These are phyloP conservation scores for Boloria euphrosyne DNA, from an alignment of 2,888 invertebrate genomes.

Conservation along the genomic window DNA sequence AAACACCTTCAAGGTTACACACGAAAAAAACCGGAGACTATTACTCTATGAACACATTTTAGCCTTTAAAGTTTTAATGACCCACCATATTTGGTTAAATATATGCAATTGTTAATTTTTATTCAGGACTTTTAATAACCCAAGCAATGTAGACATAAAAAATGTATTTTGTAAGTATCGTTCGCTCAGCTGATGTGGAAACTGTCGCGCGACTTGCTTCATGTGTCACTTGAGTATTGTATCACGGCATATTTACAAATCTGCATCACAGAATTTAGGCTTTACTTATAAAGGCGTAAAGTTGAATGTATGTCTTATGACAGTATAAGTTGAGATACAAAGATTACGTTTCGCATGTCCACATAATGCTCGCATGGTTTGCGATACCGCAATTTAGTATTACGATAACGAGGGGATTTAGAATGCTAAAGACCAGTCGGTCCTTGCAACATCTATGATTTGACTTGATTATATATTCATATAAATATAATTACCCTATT, in stretches of 20 bases:
- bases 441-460: too few relatives aligned
- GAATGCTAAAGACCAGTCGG: not conserved
- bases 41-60: too few relatives aligned
- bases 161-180: constrained; percentile 18
- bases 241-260: not conserved
- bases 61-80: too few relatives aligned
- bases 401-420: constrained; percentile 6
- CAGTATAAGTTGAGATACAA: not conserved
- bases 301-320: not conserved
- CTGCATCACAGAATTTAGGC: not conserved
- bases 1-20: not conserved
- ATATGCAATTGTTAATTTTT: too few relatives aligned
- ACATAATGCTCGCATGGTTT: constrained; percentile 13
- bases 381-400: constrained; percentile 5
- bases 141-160: not conserved
- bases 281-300: not conserved
- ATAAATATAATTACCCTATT: too few relatives aligned
- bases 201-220: constrained; percentile 8
- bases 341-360: constrained; percentile 16
- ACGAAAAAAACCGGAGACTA: too few relatives aligned
- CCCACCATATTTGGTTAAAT: too few relatives aligned
- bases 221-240: not conserved
- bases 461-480: too few relatives aligned
- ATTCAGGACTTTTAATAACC: too few relatives aligned
- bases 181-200: constrained; percentile 19